Conservation (phyloP, 1,140 invertebrate genomes). For the Tetraneura akinire region DNA sequence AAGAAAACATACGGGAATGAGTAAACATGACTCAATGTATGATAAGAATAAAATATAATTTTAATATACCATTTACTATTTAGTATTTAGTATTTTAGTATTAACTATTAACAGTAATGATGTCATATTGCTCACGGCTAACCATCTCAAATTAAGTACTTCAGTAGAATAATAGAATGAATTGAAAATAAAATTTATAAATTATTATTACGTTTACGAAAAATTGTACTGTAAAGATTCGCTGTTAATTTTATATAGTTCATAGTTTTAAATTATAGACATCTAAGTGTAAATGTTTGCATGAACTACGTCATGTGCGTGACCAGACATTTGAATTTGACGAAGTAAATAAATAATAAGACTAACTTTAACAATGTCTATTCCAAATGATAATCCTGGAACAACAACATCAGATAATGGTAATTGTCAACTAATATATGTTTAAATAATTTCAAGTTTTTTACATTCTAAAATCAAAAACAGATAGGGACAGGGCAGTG, state of each 20-base stretch:
- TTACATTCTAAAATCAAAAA: background rate
- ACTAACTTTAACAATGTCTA: slow-evolving; percentile 25
- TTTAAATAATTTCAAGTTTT: background rate
- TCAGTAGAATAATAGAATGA: too few relatives aligned
- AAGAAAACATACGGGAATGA: slow-evolving; percentile 4
- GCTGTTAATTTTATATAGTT: too few relatives aligned
- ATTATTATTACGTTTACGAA: background rate
- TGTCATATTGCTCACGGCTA: slow-evolving; percentile 1
- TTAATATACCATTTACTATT: background rate
- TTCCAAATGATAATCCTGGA: background rate
- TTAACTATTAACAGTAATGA: too few relatives aligned
- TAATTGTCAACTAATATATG: slow-evolving; percentile 5
- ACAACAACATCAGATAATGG: background rate
- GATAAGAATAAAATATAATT: slow-evolving; percentile 20
- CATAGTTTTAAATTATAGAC: too few relatives aligned
- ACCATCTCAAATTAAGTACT: background rate
- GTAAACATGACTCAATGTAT: slow-evolving; percentile 26
- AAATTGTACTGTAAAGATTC: background rate
- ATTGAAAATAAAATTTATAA: too few relatives aligned
- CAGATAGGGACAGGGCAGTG: slow-evolving; percentile 25
- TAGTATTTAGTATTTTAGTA: too few relatives aligned
- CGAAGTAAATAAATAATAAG: background rate
- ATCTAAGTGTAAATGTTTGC: too few relatives aligned
- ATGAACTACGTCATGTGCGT: background rate
- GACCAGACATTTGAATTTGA: background rate